phyloP scores from a whole-genome alignment of 2,888 invertebrate species.

The Amorpha juglandis region DNA sequence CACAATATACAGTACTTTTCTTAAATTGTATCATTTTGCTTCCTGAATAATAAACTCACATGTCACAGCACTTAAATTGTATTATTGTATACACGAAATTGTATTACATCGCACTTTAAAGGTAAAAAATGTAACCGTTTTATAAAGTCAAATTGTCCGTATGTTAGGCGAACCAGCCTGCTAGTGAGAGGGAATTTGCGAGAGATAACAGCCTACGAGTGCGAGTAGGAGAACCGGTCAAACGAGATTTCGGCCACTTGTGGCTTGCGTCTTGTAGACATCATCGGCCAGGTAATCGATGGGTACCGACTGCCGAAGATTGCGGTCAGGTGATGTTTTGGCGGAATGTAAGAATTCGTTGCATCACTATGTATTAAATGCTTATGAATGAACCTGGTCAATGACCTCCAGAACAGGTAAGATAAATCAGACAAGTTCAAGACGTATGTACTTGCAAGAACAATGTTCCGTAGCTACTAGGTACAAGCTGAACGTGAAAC shows the following conservation, averaged over 20 bases:
- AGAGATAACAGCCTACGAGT: slow-evolving; percentile 61
- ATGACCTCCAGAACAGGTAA: too few relatives aligned
- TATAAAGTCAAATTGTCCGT: slow-evolving; percentile 54
- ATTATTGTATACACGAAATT: too few relatives aligned
- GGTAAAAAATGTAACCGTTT: slow-evolving; percentile 50
- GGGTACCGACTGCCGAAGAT: not conserved
- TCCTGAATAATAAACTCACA: not conserved
- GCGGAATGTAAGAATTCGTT: not conserved
- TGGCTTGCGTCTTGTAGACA: slow-evolving; percentile 25
- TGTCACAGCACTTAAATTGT: not conserved
- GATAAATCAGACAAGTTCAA: too few relatives aligned
- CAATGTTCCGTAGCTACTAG: too few relatives aligned
- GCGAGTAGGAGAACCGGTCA: slow-evolving; percentile 78
- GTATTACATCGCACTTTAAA: slow-evolving; percentile 1
- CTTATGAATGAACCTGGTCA: too few relatives aligned
- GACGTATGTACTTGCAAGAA: too few relatives aligned
- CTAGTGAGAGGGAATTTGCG: slow-evolving; percentile 77
- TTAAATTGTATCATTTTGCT: not conserved
- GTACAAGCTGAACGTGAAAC: too few relatives aligned
- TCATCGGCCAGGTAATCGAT: slow-evolving; percentile 16
- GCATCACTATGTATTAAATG: too few relatives aligned
- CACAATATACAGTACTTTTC: not conserved
- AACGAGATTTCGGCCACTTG: slow-evolving; percentile 66
- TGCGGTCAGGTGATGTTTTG: not conserved
- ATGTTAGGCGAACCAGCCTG: slow-evolving; percentile 66